Conservation (phyloP, 2,888 invertebrate genomes). For the Lepas anatifera region DNA sequence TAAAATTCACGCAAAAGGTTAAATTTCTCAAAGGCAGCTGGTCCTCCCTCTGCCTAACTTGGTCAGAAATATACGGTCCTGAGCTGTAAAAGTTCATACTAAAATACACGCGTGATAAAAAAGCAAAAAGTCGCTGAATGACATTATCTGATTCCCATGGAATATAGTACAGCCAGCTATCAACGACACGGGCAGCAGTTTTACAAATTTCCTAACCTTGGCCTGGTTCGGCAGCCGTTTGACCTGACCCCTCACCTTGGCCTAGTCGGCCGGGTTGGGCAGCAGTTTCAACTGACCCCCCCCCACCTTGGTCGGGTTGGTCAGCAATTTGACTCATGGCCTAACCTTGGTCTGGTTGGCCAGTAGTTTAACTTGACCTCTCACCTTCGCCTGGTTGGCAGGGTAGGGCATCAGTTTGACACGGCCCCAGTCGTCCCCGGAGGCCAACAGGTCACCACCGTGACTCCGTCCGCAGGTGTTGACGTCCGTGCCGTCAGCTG, state of each 20-base stretch:
- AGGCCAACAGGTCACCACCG: slow-evolving; percentile 55
- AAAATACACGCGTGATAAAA: not conserved
- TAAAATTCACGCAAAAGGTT: not conserved
- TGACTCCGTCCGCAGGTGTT: slow-evolving; percentile 54
- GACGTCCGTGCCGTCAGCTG: slow-evolving; percentile 77
- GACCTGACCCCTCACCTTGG: not conserved
- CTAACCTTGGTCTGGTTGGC: no score
- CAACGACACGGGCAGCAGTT: no score
- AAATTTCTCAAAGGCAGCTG: no score
- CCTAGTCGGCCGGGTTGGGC: no score
- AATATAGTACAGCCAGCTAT: no score
- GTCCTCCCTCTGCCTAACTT: no score
- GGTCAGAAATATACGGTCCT: no score
- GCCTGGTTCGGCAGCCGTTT: not conserved
- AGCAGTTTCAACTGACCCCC: no score
- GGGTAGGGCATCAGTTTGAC: slow-evolving; percentile 76
- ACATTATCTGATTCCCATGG: not conserved
- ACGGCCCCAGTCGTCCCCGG: slow-evolving; percentile 82
- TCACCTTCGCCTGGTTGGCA: slow-evolving; percentile 36
- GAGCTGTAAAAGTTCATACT: not conserved
- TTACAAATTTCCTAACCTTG: not conserved
- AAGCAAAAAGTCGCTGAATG: not conserved
- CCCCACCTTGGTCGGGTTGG: no score
- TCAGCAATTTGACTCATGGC: no score
- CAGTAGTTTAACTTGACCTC: no score